Conservation (phyloP, 2,113 vertebrate genomes). For the Synchiropus splendidus region DNA sequence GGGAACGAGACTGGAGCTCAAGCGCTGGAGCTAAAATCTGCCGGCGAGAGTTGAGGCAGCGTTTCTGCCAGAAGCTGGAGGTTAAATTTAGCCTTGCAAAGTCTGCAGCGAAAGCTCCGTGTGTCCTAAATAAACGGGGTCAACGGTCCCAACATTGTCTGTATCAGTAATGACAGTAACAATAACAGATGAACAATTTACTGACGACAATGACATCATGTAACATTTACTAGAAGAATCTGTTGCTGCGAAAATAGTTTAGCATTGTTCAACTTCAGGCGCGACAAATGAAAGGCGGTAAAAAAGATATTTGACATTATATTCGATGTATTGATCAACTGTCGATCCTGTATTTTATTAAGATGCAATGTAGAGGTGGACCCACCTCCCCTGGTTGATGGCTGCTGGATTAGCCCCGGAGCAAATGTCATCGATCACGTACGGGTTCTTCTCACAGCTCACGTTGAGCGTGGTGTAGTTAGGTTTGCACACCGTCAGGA, state of each 20-base stretch:
- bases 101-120: constrained; percentile 11
- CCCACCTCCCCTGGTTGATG: constrained; percentile 90
- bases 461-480: constrained; percentile 90
- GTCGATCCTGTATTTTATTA: neutral
- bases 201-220: no score
- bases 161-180: no score
- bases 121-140: constrained; percentile 13
- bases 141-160: neutral
- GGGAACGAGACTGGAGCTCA: constrained; percentile 4
- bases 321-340: no score
- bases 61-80: constrained; percentile 21
- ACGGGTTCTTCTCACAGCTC: constrained; percentile 90
- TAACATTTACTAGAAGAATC: no score
- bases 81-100: constrained; percentile 26
- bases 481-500: constrained; percentile 95
- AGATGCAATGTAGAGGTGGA: neutral
- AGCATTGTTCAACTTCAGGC: no score
- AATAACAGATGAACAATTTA: no score
- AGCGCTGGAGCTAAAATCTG: neutral
- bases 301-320: no score
- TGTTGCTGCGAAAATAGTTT: no score
- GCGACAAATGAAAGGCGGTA: no score
- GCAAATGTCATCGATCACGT: constrained; percentile 92
- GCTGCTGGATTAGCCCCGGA: constrained; percentile 77
- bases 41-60: constrained; percentile 6